Evolutionary conservation across 2,888 invertebrate genomes (phyloP), one percentile per base, ranked within the genome.

Genomic region (Tridacna crocea): DNA sequence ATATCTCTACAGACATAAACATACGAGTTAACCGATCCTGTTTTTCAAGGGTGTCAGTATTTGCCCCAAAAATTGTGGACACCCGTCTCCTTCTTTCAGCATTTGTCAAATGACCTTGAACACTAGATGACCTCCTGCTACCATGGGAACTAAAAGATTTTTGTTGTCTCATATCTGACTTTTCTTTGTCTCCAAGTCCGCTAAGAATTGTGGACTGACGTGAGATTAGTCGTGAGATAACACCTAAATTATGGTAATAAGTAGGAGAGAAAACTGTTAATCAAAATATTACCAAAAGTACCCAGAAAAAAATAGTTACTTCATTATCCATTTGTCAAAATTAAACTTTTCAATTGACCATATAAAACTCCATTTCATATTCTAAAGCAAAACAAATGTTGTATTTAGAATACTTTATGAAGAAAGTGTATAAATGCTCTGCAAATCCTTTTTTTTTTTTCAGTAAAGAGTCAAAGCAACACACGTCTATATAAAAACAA

Each of bases 21-120:
- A 85, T 88, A 88, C 88, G 84, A 60, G 85, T 78, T 24, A 87
- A 79, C 47, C 74, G 80, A 65, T 87, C 85, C 74, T 85, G 82
- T 17, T 87, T 83, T n/a, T 79, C 77, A 24, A 83, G 60, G 15
- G 79, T 68, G 19, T 77, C 76, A 8, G 82, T 72, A 15, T 82
- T 83, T 26, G 66, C 85, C 48, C 89, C 89, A 75, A 87, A 85
- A 36, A 89, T 80, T 58, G 72, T 58, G 72, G 72, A 73, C 68
- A 73, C 58, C 55, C 51, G 73, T 75, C 66, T 58, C 60, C 74
- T 58, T 51, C 72, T 55, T 55, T 80, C 75, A 26, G 68, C 78
- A 47, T 65, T 75, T 46, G 70, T 17, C 24, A 75, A 27, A 27
- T 48, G 65, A 26, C 27, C 55, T 15, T 36, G 19, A 4, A 63